Base-by-base conservation (phyloP, 2,797 vertebrate genomes). In the Pempheris klunzingeri region DNA sequence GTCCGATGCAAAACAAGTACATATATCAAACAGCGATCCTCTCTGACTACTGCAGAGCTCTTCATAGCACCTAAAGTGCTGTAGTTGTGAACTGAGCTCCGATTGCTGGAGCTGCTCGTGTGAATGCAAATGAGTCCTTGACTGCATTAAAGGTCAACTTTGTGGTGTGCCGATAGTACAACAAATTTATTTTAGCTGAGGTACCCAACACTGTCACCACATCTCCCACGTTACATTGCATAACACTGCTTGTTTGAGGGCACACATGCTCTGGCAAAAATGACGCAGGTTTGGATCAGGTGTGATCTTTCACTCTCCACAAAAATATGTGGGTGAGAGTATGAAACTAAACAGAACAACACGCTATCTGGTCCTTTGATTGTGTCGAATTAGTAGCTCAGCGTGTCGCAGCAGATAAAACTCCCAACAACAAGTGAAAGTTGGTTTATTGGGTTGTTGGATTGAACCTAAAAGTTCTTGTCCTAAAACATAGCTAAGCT, bases 81-180 rank as follows among this genome's bases (percentile, higher is more conserved):
- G n/a, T 9, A 4, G 14, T 8, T 7, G 10, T 65, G 11, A 28
- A 49, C 22, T 41, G 0, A 49, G 47, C 69, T 65, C 20, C 38
- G 61, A 60, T 61, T 53, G 36, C 57, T 58, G n/a, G 39, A 72
- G 32, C 55, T 30, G 28, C 63, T 52, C 2, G 11, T 34, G 18
- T 63, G 36, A 73, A 77, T 70, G 44, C 18, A 76, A 66, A 82
- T 75, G 26, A 71, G 13, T 28, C 30, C 54, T 47, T 47, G 32
- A 20, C 43, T 12, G 46, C 30, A 64, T 46, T 52, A 55, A 73
- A 73, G 63, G 54, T 73, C 72, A 77, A 13, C 60, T 57, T 55
- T 61, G 22, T 15, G 13, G 57, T 52, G 41, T 67, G 22, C 41
- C 30, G 17, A 67, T 49, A 17, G 53, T 20, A 49, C 38, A 63